Evolutionary conservation across 2,797 vertebrate species (phyloP).

Genomic region (Eutrigla gurnardus): DNA sequence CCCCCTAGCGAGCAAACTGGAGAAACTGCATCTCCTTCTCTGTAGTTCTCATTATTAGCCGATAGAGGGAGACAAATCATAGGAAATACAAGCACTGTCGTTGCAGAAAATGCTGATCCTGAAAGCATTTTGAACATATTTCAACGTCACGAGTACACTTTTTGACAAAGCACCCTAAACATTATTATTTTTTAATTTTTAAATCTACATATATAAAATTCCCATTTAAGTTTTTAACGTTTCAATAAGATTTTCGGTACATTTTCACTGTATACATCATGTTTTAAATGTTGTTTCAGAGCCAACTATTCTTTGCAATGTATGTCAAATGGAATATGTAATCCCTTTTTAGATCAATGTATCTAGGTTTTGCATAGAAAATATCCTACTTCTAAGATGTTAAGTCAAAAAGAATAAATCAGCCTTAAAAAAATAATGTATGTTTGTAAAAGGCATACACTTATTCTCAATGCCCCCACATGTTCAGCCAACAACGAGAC

Average conservation of each 20-base stretch:
- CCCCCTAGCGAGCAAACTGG: not conserved
- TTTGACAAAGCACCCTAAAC: not conserved
- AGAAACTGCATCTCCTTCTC: fast-evolving
- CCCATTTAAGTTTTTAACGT: not conserved
- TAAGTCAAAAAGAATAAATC: not conserved
- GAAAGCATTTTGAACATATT: too few relatives aligned
- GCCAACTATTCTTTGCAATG: not conserved
- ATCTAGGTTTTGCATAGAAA: not conserved
- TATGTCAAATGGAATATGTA: not conserved
- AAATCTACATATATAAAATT: not conserved
- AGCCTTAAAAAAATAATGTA: not conserved
- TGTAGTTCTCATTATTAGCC: fast-evolving
- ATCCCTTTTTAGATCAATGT: not conserved
- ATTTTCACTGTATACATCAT: not conserved
- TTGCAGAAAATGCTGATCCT: too few relatives aligned
- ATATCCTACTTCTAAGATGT: not conserved
- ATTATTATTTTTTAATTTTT: too few relatives aligned
- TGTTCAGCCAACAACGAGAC: not conserved
- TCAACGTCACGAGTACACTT: not conserved
- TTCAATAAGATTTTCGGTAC: not conserved
- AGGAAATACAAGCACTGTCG: not conserved
- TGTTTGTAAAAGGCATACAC: not conserved
- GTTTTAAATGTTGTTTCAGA: not conserved
- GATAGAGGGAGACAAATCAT: slow-evolving; percentile 30
- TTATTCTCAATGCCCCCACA: not conserved